Evolutionary conservation across 2,888 invertebrate species (phyloP), one percentile per base, ranked within the genome.

Genomic region (Cheilosia urbana): DNA sequence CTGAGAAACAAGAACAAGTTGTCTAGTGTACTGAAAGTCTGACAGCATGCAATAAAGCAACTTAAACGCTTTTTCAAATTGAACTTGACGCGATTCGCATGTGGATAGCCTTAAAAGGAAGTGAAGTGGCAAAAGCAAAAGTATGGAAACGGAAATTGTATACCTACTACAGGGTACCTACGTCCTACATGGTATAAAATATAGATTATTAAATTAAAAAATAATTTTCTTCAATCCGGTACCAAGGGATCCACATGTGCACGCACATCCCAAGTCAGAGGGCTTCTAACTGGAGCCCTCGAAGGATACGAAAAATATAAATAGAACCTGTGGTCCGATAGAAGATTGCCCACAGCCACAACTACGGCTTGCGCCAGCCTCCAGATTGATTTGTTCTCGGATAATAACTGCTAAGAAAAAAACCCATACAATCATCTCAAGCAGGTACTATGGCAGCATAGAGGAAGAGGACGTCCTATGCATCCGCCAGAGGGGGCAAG

Each of bases 291-390:
- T 47, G 47, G 13, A 72, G 19, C 63, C 72, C 62, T 58, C 45
- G 42, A 24, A 53, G 42, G 45, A 11, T 19, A 19, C 7, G 30
- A 37, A 15, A 15, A 60, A 73, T 21, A 68, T 73, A 57, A 73
- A 84, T 79, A 73, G 62, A 79, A 75, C 79, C 65, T 65, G 75
- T 37, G 65, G 68, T 69, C 75, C 75, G 75, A 84, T 80, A 69
- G 80, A 65, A 75, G 60, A 58, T 75, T 80, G 84, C 84, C 84
- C 84, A 80, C 84, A 80, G 71, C 84, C 84, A 80, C 84, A 80
- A 75, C 53, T 49, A 37, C 42, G 66, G 40, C 58, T 24, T 24
- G 5, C 19, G 58, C 65, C 80, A 75, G 75, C 69, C 79, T 51
- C 58, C 79, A 80, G 84, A 80, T 79, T 83, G 83, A 83, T 83